Conservation (phyloP, 2,888 invertebrate species). For the Agrochola lychnidis region DNA sequence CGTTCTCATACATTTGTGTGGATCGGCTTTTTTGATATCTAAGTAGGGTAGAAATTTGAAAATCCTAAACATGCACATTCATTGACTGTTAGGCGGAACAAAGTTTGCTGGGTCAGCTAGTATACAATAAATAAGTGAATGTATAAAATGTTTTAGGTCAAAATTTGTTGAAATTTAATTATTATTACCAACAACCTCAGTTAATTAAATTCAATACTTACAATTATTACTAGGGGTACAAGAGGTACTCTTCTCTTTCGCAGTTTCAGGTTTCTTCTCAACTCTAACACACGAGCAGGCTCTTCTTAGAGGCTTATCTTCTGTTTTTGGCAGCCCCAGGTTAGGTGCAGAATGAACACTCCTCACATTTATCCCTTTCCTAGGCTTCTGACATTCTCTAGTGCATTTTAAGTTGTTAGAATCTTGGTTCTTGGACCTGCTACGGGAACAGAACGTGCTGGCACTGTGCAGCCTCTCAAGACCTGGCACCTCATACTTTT, state of each 20-base stretch:
- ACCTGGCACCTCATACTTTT: constrained; percentile 71
- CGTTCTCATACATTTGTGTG: no score
- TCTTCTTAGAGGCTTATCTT: constrained; percentile 75
- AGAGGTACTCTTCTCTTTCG: constrained; percentile 70
- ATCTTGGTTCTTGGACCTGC: constrained; percentile 77
- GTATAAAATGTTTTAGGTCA: not conserved
- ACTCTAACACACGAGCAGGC: constrained; percentile 83
- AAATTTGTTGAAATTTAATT: not conserved
- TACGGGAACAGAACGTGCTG: constrained; percentile 86
- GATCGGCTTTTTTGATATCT: no score
- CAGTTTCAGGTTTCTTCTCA: constrained; percentile 76
- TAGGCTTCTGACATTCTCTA: constrained; percentile 75
- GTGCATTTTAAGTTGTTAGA: constrained; percentile 72
- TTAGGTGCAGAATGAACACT: constrained; percentile 82
- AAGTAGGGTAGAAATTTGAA: no score
- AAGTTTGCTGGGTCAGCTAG: no score
- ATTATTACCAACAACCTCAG: not conserved
- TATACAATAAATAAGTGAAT: not conserved
- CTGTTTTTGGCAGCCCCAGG: constrained; percentile 70
- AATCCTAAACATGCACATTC: no score
- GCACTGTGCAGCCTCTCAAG: constrained; percentile 87
- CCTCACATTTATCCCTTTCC: constrained; percentile 66
- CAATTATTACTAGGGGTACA: constrained; percentile 78
- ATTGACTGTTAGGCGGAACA: no score
- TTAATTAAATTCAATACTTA: constrained; percentile 70